Evolutionary conservation across 2,797 vertebrate species (phyloP).

Genomic region (Enteromius trimaculatus): DNA sequence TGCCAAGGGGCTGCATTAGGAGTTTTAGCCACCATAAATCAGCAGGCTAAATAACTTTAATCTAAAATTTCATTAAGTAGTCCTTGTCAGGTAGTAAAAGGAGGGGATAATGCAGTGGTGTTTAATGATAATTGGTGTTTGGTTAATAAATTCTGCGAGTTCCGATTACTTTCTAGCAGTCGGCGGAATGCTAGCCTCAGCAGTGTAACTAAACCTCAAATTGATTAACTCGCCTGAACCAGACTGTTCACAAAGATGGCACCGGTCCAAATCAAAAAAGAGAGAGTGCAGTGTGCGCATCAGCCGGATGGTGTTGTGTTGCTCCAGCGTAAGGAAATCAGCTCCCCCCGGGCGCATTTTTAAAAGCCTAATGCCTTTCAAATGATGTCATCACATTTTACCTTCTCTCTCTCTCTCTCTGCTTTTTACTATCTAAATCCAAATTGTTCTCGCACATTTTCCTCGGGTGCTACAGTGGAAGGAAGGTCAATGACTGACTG

Average conservation of each 20-base stretch:
- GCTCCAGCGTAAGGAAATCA: slow-evolving; percentile 99
- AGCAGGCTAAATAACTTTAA: slow-evolving; percentile 97
- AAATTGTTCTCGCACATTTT: slow-evolving; percentile 80
- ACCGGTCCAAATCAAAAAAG: slow-evolving; percentile 95
- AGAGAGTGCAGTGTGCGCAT: slow-evolving; percentile 82
- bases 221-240: slow-evolving; percentile 99
- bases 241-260: slow-evolving; percentile 99
- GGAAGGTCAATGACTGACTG: slow-evolving; percentile 81
- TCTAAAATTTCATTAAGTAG: slow-evolving; percentile 99
- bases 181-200: slow-evolving; percentile 99
- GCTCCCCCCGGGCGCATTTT: slow-evolving; percentile 99
- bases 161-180: slow-evolving; percentile 98
- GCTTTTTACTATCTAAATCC: slow-evolving; percentile 71
- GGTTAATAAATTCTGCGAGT: slow-evolving; percentile 99
- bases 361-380: slow-evolving; percentile 99
- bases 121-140: slow-evolving; percentile 99
- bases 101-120: slow-evolving; percentile 98
- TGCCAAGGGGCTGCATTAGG: slow-evolving; percentile 88
- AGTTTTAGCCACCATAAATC: slow-evolving; percentile 91
- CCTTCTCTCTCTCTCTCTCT: slow-evolving; percentile 74
- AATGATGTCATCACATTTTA: slow-evolving; percentile 99
- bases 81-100: slow-evolving; percentile 99
- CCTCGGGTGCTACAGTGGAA: slow-evolving; percentile 73
- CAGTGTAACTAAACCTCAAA: slow-evolving; percentile 99
- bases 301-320: slow-evolving; percentile 99